Conservation (phyloP, 2,888 invertebrate genomes). For the Acrobasis suavella region DNA sequence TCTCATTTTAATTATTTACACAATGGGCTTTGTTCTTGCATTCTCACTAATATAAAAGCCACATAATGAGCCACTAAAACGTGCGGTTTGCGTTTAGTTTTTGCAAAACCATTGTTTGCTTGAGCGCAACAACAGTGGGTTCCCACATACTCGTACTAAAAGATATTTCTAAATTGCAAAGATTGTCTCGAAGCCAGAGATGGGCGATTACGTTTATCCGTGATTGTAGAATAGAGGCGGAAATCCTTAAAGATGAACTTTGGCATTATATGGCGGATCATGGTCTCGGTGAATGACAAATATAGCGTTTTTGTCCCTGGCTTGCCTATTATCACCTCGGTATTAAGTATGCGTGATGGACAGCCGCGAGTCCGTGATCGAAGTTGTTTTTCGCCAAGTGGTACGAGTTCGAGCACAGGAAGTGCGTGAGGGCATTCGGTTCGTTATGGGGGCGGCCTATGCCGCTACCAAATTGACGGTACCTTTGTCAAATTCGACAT, state of each 20-base stretch:
- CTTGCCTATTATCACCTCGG: conserved; percentile 24
- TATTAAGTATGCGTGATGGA: conserved; percentile 27
- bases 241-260: conserved; percentile 58
- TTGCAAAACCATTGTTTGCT: conserved; percentile 60
- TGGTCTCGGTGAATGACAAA: conserved; percentile 58
- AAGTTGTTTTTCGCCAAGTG: conserved; percentile 54
- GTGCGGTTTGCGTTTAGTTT: conserved; percentile 48
- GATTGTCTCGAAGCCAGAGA: conserved; percentile 33
- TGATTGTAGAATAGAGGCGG: conserved; percentile 41
- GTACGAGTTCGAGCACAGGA: conserved; percentile 57
- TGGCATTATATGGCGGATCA: conserved; percentile 59
- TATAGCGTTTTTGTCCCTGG: conserved; percentile 21
- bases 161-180: conserved; percentile 37
- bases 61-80: conserved; percentile 40
- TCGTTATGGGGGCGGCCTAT: conserved; percentile 52
- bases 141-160: conserved; percentile 50
- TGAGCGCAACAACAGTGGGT: conserved; percentile 42
- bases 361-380: conserved; percentile 26
- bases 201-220: conserved; percentile 36
- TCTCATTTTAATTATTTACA: conserved; percentile 35
- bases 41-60: conserved; percentile 43
- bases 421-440: conserved; percentile 74
- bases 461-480: conserved; percentile 33
- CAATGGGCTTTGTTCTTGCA: conserved; percentile 49
- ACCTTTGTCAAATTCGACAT: conserved; percentile 10